Evolutionary conservation across 1,140 invertebrate species (phyloP).

Genomic region (Lucilia cuprina): DNA sequence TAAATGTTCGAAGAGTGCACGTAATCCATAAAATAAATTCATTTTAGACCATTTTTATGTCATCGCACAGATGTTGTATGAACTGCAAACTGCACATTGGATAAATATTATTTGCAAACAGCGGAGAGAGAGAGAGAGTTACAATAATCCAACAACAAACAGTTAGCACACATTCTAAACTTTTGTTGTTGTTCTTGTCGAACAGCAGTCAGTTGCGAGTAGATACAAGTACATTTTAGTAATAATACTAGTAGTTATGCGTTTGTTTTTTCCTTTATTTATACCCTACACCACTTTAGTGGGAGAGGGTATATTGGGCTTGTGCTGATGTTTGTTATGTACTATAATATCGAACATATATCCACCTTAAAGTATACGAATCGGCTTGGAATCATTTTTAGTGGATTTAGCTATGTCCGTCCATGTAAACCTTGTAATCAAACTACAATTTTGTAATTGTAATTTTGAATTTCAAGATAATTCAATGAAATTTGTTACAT

Average conservation of each 20-base stretch:
- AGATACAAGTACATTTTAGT: not conserved
- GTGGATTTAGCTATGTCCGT: no score
- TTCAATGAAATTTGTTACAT: no score
- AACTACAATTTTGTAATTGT: no score
- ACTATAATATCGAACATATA: no score
- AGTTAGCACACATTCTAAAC: not conserved
- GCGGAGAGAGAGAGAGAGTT: no score
- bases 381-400: no score
- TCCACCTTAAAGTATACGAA: no score
- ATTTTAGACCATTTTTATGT: not conserved
- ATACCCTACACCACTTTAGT: no score
- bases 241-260: not conserved
- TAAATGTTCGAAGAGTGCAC: constrained; percentile 10
- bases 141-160: not conserved
- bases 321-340: no score
- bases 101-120: not conserved
- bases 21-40: constrained; percentile 30
- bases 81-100: constrained; percentile 25
- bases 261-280: not conserved
- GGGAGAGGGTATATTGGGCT: no score
- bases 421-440: no score
- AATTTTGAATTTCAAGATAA: no score
- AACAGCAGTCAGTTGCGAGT: not conserved
- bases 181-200: not conserved
- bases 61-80: constrained; percentile 21